Evolutionary conservation across 2,888 invertebrate species (phyloP), one percentile per base, ranked within the genome.

Genomic region (Pyrochroa serraticornis): DNA sequence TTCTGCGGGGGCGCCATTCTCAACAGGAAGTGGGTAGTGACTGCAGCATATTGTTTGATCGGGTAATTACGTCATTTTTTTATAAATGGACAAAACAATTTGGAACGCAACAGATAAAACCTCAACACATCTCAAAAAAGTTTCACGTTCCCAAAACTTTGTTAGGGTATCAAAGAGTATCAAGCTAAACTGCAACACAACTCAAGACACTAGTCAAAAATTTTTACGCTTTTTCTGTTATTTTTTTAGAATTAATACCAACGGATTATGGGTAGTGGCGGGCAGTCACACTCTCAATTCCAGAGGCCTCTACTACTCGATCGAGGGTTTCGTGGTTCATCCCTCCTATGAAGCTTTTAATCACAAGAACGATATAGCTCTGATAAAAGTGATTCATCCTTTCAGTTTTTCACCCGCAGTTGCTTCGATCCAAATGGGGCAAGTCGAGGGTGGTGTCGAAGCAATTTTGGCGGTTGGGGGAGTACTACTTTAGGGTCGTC

Each of bases 1-100:
- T 77, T 78, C 43, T 83, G 83, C 62, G 83, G 83, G 7, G 83
- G 83, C 0, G 80, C 81, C 1, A 81, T 83, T 49, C 71, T 82
- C 36, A 80, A 71, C 52, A 34, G 48, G 0, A 63, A 63, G n/a
- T 73, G 74, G 53, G 68, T 83, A 6, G 62, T 83, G 8, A 82
- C 82, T 0, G 83, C 83, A 7, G 83, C 83, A 2, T 83, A 83
- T 70, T 83, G 83, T 60, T 62, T 82, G 1, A 58, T 60, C 2
- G 74, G 77, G 83, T 83, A 77, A 64, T n/a, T n/a, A n/a, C n/a
- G n/a, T n/a, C n/a, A n/a, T n/a, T n/a, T n/a, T n/a, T n/a, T n/a
- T n/a, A n/a, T n/a, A n/a, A n/a, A 9, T 31, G 5, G 9, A 37
- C 6, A 8, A 37, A 37, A 37, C 7, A 37, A 37, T 37, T 6